Evolutionary conservation across 2,797 vertebrate species (phyloP).

Genomic region (Tokudaia muenninki): DNA sequence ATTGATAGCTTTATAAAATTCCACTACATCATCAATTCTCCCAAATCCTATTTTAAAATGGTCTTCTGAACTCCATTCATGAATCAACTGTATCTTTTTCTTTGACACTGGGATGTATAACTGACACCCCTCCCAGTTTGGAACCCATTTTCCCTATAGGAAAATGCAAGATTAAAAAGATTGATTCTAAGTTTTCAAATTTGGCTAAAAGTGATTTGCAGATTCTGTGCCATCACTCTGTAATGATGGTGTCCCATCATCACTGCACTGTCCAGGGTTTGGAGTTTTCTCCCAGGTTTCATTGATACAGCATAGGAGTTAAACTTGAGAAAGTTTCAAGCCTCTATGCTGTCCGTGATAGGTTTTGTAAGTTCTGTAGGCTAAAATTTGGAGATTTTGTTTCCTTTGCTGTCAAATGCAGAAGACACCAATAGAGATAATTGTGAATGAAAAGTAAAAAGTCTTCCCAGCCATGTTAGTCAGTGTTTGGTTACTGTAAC

Average conservation of each 20-base stretch:
- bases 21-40: not conserved
- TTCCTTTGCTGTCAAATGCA: slow-evolving; percentile 1
- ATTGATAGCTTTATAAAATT: not conserved
- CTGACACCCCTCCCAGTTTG: not conserved
- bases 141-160: not conserved
- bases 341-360: not conserved
- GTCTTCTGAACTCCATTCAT: not conserved
- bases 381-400: not conserved
- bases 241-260: no score
- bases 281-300: not conserved
- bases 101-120: not conserved
- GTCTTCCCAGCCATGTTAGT: not conserved
- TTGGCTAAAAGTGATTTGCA: not conserved
- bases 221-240: not conserved
- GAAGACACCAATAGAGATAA: not conserved
- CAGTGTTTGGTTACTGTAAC: not conserved
- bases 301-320: not conserved
- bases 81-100: not conserved
- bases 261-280: not conserved
- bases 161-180: not conserved
- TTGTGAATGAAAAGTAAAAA: not conserved
- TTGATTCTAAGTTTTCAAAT: not conserved
- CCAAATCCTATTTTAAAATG: slow-evolving; percentile 7
- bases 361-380: not conserved
- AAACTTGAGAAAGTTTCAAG: not conserved